Evolutionary conservation across 2,797 vertebrate genomes (phyloP), one percentile per base, ranked within the genome.

Genomic region (Oreortyx pictus): DNA sequence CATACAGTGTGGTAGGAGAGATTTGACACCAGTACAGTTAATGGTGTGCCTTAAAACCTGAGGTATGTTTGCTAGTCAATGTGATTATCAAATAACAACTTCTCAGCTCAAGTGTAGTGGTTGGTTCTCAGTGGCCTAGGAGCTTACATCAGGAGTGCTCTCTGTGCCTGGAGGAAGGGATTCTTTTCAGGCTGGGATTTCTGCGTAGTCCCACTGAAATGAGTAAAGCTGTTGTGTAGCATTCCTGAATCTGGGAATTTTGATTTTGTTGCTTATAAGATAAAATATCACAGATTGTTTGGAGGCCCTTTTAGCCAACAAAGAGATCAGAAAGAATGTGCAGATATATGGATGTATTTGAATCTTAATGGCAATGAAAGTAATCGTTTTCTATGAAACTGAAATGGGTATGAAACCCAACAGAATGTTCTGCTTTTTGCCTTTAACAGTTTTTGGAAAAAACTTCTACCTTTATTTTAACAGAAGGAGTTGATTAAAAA

Each of bases 391-490:
- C 14, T 76, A 18, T 18, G 5, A 59, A 74, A 18, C 57, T 24
- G 31, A 74, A 92, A 54, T 49, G 27, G 18, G 50, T 37, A 70
- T 24, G 59, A 27, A 77, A 85, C 9, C 9, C 39, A 76, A 31
- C 2, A 11, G 61, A 75, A 66, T 56, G 27, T 61, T 67, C 83
- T 29, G 17, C 7, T 52, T 29, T 44, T 43, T 52, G 11, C 19
- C 39, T 29, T 15, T 19, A 44, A 64, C 24, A 33, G 5, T 65
- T n/a, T 54, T 31, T 78, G 61, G 39, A 62, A 62, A 43, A 44
- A 76, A 91, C 64, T 67, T 78, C 33, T 68, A 35, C 75, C 62
- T 75, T 44, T 64, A n/a, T 73, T 86, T 87, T 73, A 74, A 46
- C 47, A 62, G 60, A 47, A 77, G 60, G 80, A 79, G 14, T 44